Conservation (phyloP, 2,888 invertebrate genomes). For the Fissipunctia ypsillon region DNA sequence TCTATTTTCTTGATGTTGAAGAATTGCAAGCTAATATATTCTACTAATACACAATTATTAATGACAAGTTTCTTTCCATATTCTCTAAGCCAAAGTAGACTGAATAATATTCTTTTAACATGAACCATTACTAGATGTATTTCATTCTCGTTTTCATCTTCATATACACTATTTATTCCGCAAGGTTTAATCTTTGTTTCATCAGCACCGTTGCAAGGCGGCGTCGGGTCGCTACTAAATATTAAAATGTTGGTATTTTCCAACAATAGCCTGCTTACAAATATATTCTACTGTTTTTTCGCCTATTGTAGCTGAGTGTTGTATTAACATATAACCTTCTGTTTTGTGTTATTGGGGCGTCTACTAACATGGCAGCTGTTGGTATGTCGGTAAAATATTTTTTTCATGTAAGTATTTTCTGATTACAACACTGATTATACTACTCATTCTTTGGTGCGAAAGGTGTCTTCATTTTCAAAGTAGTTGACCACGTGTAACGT, state of each 20-base stretch:
- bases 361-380: background rate
- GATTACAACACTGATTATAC: background rate
- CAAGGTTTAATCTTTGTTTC: conserved; percentile 55
- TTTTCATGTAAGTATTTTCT: background rate
- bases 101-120: background rate
- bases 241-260: conserved; percentile 43
- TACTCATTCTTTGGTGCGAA: background rate
- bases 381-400: too few species aligned
- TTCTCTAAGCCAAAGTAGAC: background rate
- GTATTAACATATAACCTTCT: conserved; percentile 15
- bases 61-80: background rate
- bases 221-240: conserved; percentile 41
- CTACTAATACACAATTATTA: background rate
- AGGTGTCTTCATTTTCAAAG: background rate
- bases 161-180: conserved; percentile 38
- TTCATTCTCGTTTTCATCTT: conserved; percentile 26
- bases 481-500: background rate
- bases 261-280: conserved; percentile 33
- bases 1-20: background rate
- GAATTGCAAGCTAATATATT: background rate
- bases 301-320: conserved; percentile 14
- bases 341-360: conserved; percentile 19
- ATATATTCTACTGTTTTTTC: conserved; percentile 24
- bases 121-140: background rate
- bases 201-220: conserved; percentile 30